Evolutionary conservation across 2,797 vertebrate genomes (phyloP), one percentile per base, ranked within the genome.

Genomic region (Scleropages formosus): DNA sequence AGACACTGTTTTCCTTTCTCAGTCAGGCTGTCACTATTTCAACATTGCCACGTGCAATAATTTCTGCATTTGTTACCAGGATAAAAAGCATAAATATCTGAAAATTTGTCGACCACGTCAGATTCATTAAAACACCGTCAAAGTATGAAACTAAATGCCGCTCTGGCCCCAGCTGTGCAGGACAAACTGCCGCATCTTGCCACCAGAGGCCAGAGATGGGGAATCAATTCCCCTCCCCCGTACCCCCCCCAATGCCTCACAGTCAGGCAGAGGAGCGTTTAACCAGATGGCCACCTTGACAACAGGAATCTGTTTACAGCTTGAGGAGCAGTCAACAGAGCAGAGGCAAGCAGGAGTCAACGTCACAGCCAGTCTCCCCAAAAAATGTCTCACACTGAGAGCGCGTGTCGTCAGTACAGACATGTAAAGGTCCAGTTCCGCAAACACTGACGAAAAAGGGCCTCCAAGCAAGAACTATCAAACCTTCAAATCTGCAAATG

Each of bases 251-350:
- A 77, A 75, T 72, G 39, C 70, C 68, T 72, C 80, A 77, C 76
- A 72, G 70, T 27, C 76, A 76, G 80, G 81, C 82, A 80, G 87
- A 85, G 81, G 89, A 89, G 88, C 86, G 81, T 83, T 88, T 86
- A 83, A 89, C 85, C 91, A 92, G 90, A 91, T 89, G 90, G 87
- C 81, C 82, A 81, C 82, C 86, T 88, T 74, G 72, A 78, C 84
- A 78, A 82, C 80, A 77, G 82, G 82, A 83, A 83, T 89, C 85
- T 89, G 87, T 89, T 92, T 89, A 84, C 87, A 87, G 90, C 88
- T 84, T 47, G 22, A 39, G 56, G 20, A 63, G 87, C 88, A 86
- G 85, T 84, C 66, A 68, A 79, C 84, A 80, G 79, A 78, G 63
- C 82, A 84, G 24, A 76, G 75, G 75, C 39, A 56, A 51, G 49